Conservation (phyloP, 1,140 invertebrate genomes). For the Drosophila ficusphila region DNA sequence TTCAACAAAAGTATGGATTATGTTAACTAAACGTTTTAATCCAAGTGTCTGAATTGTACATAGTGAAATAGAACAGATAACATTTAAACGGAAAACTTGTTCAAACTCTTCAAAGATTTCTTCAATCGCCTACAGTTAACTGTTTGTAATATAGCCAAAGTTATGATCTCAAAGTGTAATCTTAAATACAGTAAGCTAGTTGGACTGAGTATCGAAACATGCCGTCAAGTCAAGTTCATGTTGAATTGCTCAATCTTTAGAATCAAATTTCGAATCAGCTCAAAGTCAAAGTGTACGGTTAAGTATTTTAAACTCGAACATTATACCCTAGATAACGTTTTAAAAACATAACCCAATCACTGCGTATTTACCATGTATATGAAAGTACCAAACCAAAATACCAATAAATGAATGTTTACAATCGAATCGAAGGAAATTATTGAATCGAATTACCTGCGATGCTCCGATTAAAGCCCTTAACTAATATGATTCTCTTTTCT, state of each 20-base stretch:
- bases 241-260: conserved; percentile 48
- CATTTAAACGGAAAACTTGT: no score
- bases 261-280: conserved; percentile 36
- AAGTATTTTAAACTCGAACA: conserved; percentile 40
- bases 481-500: conserved; percentile 57
- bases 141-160: conserved; percentile 69
- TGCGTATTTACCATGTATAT: conserved; percentile 45
- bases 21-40: no score
- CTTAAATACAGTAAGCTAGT: conserved; percentile 24
- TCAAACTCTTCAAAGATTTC: conserved; percentile 3
- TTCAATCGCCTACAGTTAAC: neutral
- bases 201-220: conserved; percentile 30
- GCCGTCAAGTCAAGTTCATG: conserved; percentile 24
- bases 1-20: neutral
- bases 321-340: conserved; percentile 29
- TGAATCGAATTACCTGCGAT: neutral
- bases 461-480: neutral
- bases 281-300: conserved; percentile 34
- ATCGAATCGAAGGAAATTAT: conserved; percentile 30
- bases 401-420: conserved; percentile 72
- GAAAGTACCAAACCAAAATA: conserved; percentile 21
- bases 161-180: conserved; percentile 61
- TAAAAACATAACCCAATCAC: conserved; percentile 22
- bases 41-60: neutral
- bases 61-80: neutral